Evolutionary conservation across 2,888 invertebrate species (phyloP), one percentile per base, ranked within the genome.

Genomic region (Blastobasis adustella): DNA sequence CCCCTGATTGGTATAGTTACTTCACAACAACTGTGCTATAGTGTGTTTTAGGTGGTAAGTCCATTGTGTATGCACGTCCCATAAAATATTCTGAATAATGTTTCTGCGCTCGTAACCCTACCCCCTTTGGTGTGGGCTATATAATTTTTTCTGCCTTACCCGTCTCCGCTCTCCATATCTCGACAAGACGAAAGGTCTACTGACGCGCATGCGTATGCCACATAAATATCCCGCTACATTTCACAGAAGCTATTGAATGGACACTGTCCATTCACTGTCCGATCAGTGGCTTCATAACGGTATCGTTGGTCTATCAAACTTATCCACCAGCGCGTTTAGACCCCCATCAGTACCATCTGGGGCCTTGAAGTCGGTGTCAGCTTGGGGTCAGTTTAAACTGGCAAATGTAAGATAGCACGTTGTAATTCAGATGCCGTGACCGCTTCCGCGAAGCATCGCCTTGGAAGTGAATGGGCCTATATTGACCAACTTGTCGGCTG

Each of bases 161-260:
- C 23, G 23, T 23, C 23, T 23, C 23, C 23, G 23, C 2, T 23
- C 23, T 23, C 23, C 23, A 23, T 23, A 23, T 3, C 23, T 3
- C 23, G 23, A 23, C 23, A 23, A 23, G 23, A 23, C 23, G 23
- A 23, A 23, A 23, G 23, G 23, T 23, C 23, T 23, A 23, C 23
- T 23, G 23, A 23, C 8, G 37, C 48, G 41, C 42, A 6, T 1
- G 38, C 37, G 10, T 42, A 37, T 38, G 37, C 36, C 43, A 45
- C 51, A 71, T 71, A 74, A 74, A 78, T 71, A 75, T 73, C 72
- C 76, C 75, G 74, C 69, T 71, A 67, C 64, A 59, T 67, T 85
- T 82, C 84, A 66, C 57, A 68, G 82, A 83, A 85, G 54, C 66
- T 59, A 73, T 74, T 83, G 72, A 85, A 85, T 84, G 81, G 78